A percentile compares a stretch with the other conserved stretches of the same genome.
These are phyloP conservation scores for Tetragonula carbonaria DNA, from an alignment of 2,888 invertebrate genomes.

Conservation along the genomic window DNA sequence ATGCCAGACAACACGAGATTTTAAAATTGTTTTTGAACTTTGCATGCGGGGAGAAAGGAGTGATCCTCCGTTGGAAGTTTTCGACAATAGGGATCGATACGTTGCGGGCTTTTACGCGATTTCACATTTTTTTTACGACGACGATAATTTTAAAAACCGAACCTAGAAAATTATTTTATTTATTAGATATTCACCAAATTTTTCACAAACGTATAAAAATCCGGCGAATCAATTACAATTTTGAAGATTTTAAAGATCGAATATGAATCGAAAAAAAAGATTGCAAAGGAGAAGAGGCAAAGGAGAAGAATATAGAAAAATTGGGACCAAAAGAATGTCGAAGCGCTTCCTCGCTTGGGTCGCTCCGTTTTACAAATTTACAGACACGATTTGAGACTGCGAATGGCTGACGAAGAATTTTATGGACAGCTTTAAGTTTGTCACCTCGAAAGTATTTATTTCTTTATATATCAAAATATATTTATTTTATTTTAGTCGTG, in stretches of 20 bases:
- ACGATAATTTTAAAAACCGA: too few species aligned
- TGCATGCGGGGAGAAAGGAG: not conserved
- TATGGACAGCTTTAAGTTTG: not conserved
- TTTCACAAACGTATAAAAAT: too few species aligned
- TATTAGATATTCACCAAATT: too few species aligned
- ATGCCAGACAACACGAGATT: slow-evolving; percentile 94
- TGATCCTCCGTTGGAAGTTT: not conserved
- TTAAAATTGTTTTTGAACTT: slow-evolving; percentile 74
- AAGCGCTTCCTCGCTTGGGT: not conserved
- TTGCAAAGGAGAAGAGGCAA: too few species aligned
- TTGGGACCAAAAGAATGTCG: not conserved
- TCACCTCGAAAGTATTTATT: slow-evolving; percentile 51
- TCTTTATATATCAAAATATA: slow-evolving; percentile 49
- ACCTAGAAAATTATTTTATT: too few species aligned
- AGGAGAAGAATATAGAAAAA: too few species aligned
- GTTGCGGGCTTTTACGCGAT: too few species aligned
- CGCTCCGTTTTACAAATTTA: not conserved
- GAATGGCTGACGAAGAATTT: slow-evolving; percentile 21
- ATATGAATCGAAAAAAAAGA: not conserved
- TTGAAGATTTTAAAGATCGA: not conserved
- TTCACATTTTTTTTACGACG: too few species aligned
- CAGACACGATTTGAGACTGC: slow-evolving; percentile 5
- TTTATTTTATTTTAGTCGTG: slow-evolving; percentile 54
- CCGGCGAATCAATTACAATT: not conserved
- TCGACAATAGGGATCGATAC: not conserved